Evolutionary conservation across 2,113 vertebrate species (phyloP).

Genomic region (Hippocampus comes): DNA sequence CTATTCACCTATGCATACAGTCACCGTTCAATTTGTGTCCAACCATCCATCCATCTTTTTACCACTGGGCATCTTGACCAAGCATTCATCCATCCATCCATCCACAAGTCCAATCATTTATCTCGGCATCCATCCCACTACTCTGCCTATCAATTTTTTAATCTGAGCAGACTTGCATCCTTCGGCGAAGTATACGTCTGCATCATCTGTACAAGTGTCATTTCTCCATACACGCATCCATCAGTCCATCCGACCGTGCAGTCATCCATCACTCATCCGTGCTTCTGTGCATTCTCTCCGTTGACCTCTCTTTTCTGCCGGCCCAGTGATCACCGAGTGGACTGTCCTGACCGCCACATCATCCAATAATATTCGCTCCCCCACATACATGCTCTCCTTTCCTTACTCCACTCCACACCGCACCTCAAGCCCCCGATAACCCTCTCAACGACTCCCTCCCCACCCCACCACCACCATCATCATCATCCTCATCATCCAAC

Average conservation of each 20-base stretch:
- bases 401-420: conserved; percentile 28
- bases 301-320: neutral
- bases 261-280: conserved; percentile 4
- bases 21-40: too few relatives aligned
- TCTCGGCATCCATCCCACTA: neutral
- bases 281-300: conserved; percentile 5
- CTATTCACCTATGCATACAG: too few relatives aligned
- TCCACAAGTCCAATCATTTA: too few relatives aligned
- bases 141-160: neutral
- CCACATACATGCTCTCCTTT: conserved; percentile 37
- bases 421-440: conserved; percentile 58
- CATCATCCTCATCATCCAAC: conserved; percentile 17
- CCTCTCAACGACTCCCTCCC: conserved; percentile 43
- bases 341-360: conserved; percentile 30
- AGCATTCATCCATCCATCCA: neutral
- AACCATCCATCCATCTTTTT: conserved; percentile 11
- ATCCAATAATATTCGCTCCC: conserved; percentile 54
- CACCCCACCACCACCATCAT: conserved; percentile 56
- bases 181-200: conserved; percentile 3
- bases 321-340: conserved; percentile 10
- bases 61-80: too few relatives aligned
- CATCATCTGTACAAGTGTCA: neutral
- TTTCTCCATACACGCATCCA: neutral
- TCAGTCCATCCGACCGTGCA: conserved; percentile 17
- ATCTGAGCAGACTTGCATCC: conserved; percentile 13